Conservation (phyloP, 1,140 invertebrate genomes). For the Drosophila rhopaloa region DNA sequence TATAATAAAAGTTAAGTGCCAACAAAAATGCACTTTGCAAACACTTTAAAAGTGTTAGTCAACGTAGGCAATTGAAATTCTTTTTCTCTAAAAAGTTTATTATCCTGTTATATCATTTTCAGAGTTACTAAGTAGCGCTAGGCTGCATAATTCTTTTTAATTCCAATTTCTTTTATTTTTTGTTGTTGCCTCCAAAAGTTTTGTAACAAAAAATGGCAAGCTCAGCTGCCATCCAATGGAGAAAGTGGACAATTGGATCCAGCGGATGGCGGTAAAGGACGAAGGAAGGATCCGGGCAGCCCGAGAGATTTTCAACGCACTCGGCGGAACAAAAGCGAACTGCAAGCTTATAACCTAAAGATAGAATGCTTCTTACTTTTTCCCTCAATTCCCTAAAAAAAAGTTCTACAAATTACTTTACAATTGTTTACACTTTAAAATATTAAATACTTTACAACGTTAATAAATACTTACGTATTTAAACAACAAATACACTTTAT, state of each 20-base stretch:
- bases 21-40: background rate
- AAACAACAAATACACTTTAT: too few relatives aligned
- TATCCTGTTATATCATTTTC: conserved; percentile 15
- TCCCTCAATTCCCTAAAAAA: background rate
- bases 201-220: background rate
- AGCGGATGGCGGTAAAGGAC: background rate
- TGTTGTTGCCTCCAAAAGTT: conserved; percentile 14
- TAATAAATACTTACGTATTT: too few relatives aligned
- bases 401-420: too few relatives aligned
- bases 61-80: background rate
- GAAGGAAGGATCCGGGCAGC: too few relatives aligned
- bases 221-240: conserved; percentile 12
- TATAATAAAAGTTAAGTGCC: too few relatives aligned
- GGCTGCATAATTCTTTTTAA: conserved; percentile 30
- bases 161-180: conserved; percentile 3
- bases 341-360: background rate
- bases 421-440: too few relatives aligned
- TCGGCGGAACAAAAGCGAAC: background rate
- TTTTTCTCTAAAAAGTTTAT: conserved; percentile 3
- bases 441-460: too few relatives aligned
- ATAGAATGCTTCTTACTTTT: background rate
- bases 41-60: background rate
- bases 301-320: conserved; percentile 13
- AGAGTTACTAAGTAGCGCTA: conserved; percentile 12
- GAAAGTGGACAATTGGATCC: conserved; percentile 25